Evolutionary conservation across 2,113 vertebrate species (phyloP), one percentile per base, ranked within the genome.

Genomic region (Nothocercus julius): DNA sequence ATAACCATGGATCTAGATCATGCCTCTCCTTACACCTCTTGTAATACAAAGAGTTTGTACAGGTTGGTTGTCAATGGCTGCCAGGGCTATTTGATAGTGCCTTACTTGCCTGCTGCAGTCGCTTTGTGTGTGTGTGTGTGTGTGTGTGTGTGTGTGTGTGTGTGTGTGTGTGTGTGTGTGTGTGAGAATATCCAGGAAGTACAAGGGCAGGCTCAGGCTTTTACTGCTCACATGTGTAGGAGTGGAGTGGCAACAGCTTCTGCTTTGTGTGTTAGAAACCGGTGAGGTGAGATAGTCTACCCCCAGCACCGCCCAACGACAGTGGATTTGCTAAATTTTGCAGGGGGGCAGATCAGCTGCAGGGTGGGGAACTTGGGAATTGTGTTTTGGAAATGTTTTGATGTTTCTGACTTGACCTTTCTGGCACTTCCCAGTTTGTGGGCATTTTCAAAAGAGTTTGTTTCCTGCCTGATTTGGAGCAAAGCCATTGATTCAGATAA

Each of bases 381-480:
- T 56, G 70, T 44, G 34, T 68, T 92, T 54, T 88, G 68, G 69
- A 75, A 90, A 77, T 54, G 42, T 61, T 94, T 61, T 25, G 47
- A 64, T 91, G 32, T 79, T 85, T 91, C 66, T 79, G n/a, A 69
- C 64, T 73, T 87, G 84, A 82, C 59, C 70, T 91, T 89, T 77
- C 74, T 91, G 58, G 62, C 89, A 91, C 89, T 91, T 74, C 87
- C 75, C 70, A 93, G 58, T 62, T 77, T 87, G 63, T 85, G 44
- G 84, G 72, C 84, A 92, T 91, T 91, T 91, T 89, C 81, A 54
- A n/a, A 79, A 73, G 58, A 69, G 81, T 61, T 93, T 82, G 49
- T 82, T 95, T 94, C 86, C 88, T 85, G 82, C 58, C 90, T 93
- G 59, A 73, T 82, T 94, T 96, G 92, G 91, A 77, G 36, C 54